phyloP scores from a whole-genome alignment of 2,797 vertebrate genomes.

The Bothrops alternatus region DNA sequence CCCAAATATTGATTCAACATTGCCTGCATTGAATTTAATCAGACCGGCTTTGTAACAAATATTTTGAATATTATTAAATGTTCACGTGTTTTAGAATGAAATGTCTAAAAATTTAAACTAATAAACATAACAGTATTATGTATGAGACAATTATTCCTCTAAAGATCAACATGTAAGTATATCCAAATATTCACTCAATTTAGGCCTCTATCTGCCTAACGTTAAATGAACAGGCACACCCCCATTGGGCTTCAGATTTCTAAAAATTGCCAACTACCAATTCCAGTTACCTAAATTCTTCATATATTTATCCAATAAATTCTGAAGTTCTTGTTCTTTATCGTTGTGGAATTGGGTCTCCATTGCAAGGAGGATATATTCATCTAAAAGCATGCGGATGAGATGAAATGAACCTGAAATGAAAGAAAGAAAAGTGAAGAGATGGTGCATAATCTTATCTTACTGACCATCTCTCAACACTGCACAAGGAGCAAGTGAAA shows the following conservation, averaged over 20 bases:
- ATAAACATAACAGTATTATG: background rate
- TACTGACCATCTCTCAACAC: conserved; percentile 75
- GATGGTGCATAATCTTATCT: conserved; percentile 68
- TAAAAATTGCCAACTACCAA: conserved; percentile 13
- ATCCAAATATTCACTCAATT: background rate
- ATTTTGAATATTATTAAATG: background rate
- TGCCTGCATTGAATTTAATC: background rate
- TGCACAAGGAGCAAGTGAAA: conserved; percentile 71
- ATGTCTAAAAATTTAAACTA: background rate
- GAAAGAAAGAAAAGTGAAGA: conserved; percentile 43
- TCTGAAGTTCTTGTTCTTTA: conserved; percentile 97
- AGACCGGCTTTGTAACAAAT: background rate
- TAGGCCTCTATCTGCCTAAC: background rate
- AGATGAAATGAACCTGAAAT: conserved; percentile 93
- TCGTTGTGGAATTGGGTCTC: conserved; percentile 99
- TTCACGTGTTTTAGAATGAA: background rate
- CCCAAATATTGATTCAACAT: background rate
- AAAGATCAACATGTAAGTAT: background rate
- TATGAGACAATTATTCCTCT: background rate
- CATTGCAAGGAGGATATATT: conserved; percentile 95
- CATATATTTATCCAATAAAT: conserved; percentile 96
- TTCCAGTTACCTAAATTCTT: conserved; percentile 87
- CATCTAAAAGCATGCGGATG: conserved; percentile 97
- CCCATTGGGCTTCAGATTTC: background rate
- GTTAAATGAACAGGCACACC: background rate